phyloP scores from a whole-genome alignment of 2,797 vertebrate genomes.

The Rallus crepitans region DNA sequence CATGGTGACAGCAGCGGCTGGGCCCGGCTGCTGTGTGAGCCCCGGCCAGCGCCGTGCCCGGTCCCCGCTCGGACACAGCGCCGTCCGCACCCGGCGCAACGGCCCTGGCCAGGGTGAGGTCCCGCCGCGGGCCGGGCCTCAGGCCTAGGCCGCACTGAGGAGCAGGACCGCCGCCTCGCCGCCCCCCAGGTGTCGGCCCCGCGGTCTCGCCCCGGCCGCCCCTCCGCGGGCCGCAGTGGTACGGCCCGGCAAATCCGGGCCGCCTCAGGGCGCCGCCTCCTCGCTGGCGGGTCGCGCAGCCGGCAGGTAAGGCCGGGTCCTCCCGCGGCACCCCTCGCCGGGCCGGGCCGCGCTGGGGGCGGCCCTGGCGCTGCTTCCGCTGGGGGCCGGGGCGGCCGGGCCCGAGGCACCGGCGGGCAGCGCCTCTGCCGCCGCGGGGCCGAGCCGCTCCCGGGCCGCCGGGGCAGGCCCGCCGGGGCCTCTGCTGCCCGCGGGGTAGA shows the following conservation, averaged over 20 bases:
- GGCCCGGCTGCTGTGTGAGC: neutral
- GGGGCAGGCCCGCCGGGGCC: neutral
- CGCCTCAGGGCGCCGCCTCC: neutral
- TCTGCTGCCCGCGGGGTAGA: neutral
- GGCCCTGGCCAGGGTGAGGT: too few relatives aligned
- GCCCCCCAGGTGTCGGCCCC: neutral
- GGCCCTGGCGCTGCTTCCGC: neutral
- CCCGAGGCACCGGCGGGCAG: neutral
- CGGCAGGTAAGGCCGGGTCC: neutral
- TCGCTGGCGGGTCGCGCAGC: neutral
- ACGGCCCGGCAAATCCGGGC: neutral
- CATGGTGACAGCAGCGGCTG: fast-evolving
- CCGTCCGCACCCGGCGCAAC: neutral
- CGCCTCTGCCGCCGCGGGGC: neutral
- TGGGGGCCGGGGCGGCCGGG: neutral
- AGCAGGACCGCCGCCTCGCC: neutral
- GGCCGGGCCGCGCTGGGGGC: neutral
- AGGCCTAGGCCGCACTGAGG: neutral
- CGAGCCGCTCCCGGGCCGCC: neutral
- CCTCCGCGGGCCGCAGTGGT: neutral
- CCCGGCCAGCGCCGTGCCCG: neutral
- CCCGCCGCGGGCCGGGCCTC: too few relatives aligned
- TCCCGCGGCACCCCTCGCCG: neutral
- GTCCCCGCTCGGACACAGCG: neutral
- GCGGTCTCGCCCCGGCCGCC: neutral